Evolutionary conservation across 2,888 invertebrate species (phyloP).

Genomic region (Micoletzkya japonica): DNA sequence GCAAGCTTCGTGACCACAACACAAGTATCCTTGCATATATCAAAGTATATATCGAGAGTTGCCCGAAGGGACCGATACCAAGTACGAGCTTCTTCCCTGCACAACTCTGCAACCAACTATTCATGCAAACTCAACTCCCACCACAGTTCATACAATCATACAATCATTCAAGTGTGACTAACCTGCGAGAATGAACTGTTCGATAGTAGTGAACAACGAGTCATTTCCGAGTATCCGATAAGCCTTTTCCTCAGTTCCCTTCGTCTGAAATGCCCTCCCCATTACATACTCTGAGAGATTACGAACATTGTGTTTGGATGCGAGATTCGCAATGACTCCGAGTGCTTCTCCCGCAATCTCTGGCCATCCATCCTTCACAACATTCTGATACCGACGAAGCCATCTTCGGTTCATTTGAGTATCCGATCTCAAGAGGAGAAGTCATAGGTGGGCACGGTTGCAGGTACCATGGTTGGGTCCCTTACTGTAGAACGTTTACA

Average conservation of each 20-base stretch:
- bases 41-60: constrained; percentile 23
- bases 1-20: neutral
- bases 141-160: neutral
- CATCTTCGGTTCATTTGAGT: constrained; percentile 6
- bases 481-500: no score
- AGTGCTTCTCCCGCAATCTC: constrained; percentile 24
- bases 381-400: constrained; percentile 12
- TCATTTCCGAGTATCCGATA: constrained; percentile 19
- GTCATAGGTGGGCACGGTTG: no score
- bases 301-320: constrained; percentile 11
- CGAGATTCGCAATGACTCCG: constrained; percentile 26
- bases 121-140: neutral
- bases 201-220: constrained; percentile 19
- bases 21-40: constrained; percentile 25
- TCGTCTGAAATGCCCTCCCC: neutral
- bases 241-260: neutral
- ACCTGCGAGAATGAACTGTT: constrained; percentile 20
- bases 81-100: constrained; percentile 4
- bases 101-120: constrained; percentile 5
- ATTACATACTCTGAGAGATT: no score
- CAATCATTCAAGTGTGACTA: neutral
- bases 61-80: constrained; percentile 22
- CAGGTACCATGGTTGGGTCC: no score
- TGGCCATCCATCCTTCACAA: constrained; percentile 21
- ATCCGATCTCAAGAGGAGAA: no score